Conservation (phyloP, 2,797 vertebrate species). For the Gallinago solitaria region DNA sequence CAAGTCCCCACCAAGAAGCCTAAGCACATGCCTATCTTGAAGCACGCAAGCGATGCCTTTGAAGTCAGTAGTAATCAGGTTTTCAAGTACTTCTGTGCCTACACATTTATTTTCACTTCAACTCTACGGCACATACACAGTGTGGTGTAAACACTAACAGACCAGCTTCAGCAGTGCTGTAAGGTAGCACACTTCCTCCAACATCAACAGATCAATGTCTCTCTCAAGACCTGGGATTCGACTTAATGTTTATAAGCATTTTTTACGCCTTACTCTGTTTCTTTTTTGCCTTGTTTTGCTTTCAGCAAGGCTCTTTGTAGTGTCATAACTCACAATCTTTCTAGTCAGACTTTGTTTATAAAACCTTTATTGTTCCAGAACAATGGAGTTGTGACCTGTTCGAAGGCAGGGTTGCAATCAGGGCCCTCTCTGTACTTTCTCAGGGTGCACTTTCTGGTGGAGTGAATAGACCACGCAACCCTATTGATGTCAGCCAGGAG, state of each 20-base stretch:
- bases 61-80: neutral
- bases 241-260: neutral
- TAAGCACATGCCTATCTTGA: neutral
- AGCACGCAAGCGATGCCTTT: neutral
- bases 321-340: conserved; percentile 46
- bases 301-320: conserved; percentile 24
- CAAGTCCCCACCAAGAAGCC: neutral
- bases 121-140: neutral
- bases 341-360: conserved; percentile 49
- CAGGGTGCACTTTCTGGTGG: conserved; percentile 35
- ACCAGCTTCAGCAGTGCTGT: neutral
- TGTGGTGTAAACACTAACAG: neutral
- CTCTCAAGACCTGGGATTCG: neutral
- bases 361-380: conserved; percentile 56
- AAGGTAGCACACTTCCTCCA: neutral
- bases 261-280: neutral
- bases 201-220: neutral
- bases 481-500: conserved; percentile 50
- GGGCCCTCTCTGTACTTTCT: conserved; percentile 33
- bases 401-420: neutral
- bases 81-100: conserved; percentile 7
- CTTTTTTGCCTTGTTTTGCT: conserved; percentile 27
- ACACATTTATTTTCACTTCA: neutral
- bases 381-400: conserved; percentile 57
- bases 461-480: conserved; percentile 41